Evolutionary conservation across 1,140 invertebrate species (phyloP).

Genomic region (Grapholita molesta): DNA sequence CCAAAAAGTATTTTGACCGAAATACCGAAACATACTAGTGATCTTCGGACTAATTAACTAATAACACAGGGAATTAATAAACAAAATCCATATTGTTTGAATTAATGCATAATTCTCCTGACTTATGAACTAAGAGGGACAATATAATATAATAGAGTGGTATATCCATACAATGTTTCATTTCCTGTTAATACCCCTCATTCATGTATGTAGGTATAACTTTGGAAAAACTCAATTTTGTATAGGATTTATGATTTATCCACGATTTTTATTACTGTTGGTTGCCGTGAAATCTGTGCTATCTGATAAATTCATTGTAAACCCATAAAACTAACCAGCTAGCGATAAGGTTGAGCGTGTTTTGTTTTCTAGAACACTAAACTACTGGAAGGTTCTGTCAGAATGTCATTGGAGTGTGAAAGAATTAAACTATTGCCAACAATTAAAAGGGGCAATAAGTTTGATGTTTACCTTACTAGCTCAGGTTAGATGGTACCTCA

Average conservation of each 20-base stretch:
- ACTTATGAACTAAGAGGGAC: neutral
- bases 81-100: neutral
- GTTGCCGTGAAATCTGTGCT: conserved; percentile 15
- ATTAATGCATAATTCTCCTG: neutral
- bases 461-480: conserved; percentile 91
- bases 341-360: conserved; percentile 59
- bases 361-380: conserved; percentile 80
- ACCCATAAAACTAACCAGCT: conserved; percentile 13
- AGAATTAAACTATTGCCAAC: conserved; percentile 90
- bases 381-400: conserved; percentile 86
- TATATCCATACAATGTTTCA: neutral
- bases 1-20: too few relatives aligned
- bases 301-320: conserved; percentile 20
- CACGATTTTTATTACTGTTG: neutral
- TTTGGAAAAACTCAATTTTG: neutral
- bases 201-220: too few relatives aligned
- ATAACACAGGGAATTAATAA: too few relatives aligned
- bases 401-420: conserved; percentile 84
- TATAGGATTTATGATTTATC: neutral
- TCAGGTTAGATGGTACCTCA: conserved; percentile 82
- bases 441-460: conserved; percentile 88
- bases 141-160: neutral
- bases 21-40: too few relatives aligned
- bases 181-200: too few relatives aligned
- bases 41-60: too few relatives aligned